These are phyloP conservation scores for Ctenicera cuprea DNA, from an alignment of 2,888 invertebrate species.

Conservation along the genomic window DNA sequence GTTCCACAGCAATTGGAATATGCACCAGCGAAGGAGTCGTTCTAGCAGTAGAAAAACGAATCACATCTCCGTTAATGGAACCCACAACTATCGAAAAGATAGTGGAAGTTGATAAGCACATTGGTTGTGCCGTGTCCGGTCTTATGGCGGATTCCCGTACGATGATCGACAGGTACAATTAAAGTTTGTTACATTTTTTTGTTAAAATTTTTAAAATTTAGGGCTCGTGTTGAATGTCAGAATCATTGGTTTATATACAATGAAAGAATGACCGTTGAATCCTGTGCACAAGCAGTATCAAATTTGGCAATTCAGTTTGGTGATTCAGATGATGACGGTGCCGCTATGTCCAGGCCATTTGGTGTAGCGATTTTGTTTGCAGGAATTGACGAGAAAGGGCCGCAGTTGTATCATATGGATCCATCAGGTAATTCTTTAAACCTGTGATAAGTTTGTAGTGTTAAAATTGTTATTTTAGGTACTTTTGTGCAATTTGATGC, in stretches of 20 bases:
- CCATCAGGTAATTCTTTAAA: slow-evolving; percentile 84
- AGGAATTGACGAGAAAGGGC: slow-evolving; percentile 94
- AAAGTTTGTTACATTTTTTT: slow-evolving; percentile 3
- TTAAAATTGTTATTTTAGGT: slow-evolving; percentile 74
- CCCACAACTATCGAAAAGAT: slow-evolving; percentile 98
- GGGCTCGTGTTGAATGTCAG: slow-evolving; percentile 97
- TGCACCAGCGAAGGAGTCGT: slow-evolving; percentile 97
- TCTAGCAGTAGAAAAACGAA: slow-evolving; percentile 97
- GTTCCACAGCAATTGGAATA: slow-evolving; percentile 99
- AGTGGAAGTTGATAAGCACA: slow-evolving; percentile 97
- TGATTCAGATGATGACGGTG: slow-evolving; percentile 96
- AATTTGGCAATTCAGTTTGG: slow-evolving; percentile 99
- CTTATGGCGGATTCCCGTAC: slow-evolving; percentile 96
- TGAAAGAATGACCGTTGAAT: slow-evolving; percentile 97
- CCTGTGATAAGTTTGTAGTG: background rate
- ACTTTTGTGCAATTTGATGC: slow-evolving; percentile 99
- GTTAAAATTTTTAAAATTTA: slow-evolving; percentile 55
- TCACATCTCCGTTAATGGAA: slow-evolving; percentile 97
- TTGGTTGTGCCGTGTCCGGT: slow-evolving; percentile 98
- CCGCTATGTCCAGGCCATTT: slow-evolving; percentile 97
- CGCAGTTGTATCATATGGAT: slow-evolving; percentile 98
- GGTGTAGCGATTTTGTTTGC: slow-evolving; percentile 99
- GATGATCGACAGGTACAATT: slow-evolving; percentile 70
- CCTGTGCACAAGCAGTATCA: slow-evolving; percentile 98
- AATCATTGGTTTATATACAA: slow-evolving; percentile 99